These are phyloP conservation scores for Pelecanoides urinatrix DNA, from an alignment of 2,113 vertebrate species.

Conservation along the genomic window DNA sequence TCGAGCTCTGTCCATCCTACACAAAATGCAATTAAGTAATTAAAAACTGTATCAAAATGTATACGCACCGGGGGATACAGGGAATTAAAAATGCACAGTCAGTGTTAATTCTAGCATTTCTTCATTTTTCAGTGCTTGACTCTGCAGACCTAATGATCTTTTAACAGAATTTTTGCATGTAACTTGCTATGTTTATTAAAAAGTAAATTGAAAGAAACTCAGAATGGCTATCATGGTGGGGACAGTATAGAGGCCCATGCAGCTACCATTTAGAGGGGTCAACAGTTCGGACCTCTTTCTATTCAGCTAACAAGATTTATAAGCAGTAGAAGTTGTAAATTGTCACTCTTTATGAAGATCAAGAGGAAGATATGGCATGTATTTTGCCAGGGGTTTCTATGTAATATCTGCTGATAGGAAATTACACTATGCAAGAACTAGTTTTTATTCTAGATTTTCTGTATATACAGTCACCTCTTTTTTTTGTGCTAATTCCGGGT, in stretches of 20 bases:
- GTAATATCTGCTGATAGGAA: not conserved
- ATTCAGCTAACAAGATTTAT: not conserved
- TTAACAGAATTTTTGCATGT: not conserved
- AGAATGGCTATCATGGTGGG: not conserved
- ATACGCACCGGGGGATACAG: not conserved
- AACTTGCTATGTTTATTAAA: not conserved
- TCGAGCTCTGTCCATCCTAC: not conserved
- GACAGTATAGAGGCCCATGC: not conserved
- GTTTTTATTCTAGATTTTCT: not conserved
- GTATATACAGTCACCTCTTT: not conserved
- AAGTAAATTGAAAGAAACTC: not conserved
- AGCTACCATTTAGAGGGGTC: not conserved
- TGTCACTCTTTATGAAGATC: not conserved
- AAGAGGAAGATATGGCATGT: not conserved
- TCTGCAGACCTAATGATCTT: not conserved
- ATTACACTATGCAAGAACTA: not conserved
- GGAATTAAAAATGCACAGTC: slow-evolving; percentile 2
- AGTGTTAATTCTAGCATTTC: not conserved
- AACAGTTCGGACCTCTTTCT: not conserved
- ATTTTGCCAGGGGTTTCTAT: not conserved
- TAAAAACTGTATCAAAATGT: slow-evolving; percentile 13
- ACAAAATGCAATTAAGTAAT: slow-evolving; percentile 12
- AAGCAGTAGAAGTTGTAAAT: not conserved
- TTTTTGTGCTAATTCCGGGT: accelerated
- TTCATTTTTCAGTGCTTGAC: not conserved